These are phyloP conservation scores for Ornithorhynchus anatinus DNA, from an alignment of 2,113 vertebrate species.

Conservation along the genomic window DNA sequence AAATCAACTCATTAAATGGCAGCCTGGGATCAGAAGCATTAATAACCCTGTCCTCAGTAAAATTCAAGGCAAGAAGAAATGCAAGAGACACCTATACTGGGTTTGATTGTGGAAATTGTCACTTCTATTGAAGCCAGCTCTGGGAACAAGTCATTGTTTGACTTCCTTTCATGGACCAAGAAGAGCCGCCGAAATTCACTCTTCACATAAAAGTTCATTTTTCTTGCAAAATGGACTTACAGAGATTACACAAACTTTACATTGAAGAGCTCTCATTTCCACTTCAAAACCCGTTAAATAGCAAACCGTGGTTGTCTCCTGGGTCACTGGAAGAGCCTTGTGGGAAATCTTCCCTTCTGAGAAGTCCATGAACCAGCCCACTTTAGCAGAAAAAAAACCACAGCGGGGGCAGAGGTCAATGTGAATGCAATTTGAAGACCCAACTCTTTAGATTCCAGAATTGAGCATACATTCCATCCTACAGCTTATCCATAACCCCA, in stretches of 20 bases:
- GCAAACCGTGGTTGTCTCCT: not conserved
- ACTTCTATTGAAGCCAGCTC: conserved; percentile 51
- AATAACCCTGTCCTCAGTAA: conserved; percentile 13
- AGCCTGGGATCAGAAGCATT: conserved; percentile 42
- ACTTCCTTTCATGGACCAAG: not conserved
- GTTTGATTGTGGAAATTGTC: conserved; percentile 44
- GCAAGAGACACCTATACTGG: conserved; percentile 26
- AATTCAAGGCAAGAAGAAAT: conserved; percentile 44
- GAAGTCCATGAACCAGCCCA: not conserved
- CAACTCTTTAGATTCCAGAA: too few species aligned
- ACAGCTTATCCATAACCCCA: too few species aligned
- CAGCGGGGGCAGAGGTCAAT: not conserved
- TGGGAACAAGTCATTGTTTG: not conserved
- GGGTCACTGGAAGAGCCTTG: not conserved
- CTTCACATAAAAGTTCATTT: not conserved
- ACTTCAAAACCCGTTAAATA: not conserved
- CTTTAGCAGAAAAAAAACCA: not conserved
- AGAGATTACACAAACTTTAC: not conserved
- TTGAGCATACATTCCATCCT: too few species aligned
- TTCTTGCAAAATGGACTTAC: not conserved
- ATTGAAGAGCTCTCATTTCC: not conserved
- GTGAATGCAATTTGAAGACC: not conserved
- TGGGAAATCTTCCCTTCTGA: too few species aligned
- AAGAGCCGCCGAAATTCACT: not conserved
- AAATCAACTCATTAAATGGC: conserved; percentile 47